Percentiles rank a stretch among this genome's conserved stretches.
These are phyloP conservation scores for Notodonta dromedarius DNA, from an alignment of 2,888 invertebrate genomes.

Conservation along the genomic window DNA sequence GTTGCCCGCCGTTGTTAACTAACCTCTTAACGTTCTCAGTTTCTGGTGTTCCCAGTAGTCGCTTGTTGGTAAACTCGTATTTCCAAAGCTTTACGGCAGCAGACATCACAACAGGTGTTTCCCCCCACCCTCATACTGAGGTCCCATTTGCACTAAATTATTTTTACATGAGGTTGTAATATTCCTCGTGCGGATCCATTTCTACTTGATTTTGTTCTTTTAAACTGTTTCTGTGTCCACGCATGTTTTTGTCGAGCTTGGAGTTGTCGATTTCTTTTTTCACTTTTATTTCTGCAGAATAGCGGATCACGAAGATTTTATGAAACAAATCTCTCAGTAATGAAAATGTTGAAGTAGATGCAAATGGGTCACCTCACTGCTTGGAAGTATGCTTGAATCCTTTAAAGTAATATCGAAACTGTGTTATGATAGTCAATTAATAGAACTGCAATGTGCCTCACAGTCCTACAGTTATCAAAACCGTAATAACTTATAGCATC, in stretches of 20 bases:
- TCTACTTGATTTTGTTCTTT: slow-evolving; percentile 56
- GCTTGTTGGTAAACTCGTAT: neutral
- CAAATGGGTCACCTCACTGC: slow-evolving; percentile 79
- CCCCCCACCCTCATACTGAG: slow-evolving; percentile 72
- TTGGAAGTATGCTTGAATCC: slow-evolving; percentile 47
- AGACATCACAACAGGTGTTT: slow-evolving; percentile 66
- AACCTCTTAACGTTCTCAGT: neutral
- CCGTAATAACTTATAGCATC: too few relatives aligned
- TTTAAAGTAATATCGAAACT: neutral
- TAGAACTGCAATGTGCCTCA: too few relatives aligned
- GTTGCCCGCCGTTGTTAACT: slow-evolving; percentile 53
- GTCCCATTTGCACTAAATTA: slow-evolving; percentile 80
- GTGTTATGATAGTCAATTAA: too few relatives aligned
- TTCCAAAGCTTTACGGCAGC: slow-evolving; percentile 50
- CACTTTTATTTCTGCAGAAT: slow-evolving; percentile 51
- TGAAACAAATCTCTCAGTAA: slow-evolving; percentile 5
- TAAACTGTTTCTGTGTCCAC: slow-evolving; percentile 78
- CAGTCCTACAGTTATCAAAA: too few relatives aligned
- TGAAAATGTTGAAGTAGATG: slow-evolving; percentile 53
- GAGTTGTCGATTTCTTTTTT: slow-evolving; percentile 38
- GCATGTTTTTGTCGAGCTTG: slow-evolving; percentile 73
- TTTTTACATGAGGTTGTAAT: slow-evolving; percentile 55
- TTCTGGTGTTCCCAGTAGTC: neutral
- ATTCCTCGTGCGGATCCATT: slow-evolving; percentile 51
- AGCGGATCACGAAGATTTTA: slow-evolving; percentile 30